Percentiles rank a stretch among this genome's conserved stretches.
phyloP scores from a whole-genome alignment of 2,113 vertebrate species.

The Neolamprologus tretocephalus region DNA sequence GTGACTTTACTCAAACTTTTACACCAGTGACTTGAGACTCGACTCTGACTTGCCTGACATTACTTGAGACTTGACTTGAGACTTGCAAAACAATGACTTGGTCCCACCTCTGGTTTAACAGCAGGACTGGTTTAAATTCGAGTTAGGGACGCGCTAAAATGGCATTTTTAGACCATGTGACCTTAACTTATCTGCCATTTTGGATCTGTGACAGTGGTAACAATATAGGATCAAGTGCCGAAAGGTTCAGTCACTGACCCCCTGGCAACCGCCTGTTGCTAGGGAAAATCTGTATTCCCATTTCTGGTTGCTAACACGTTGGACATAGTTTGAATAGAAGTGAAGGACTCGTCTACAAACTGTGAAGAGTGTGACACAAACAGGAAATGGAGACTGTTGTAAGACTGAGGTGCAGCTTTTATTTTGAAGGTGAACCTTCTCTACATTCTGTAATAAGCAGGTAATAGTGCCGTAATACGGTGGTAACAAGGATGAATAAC shows the following conservation, averaged over 20 bases:
- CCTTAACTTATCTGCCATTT: neutral
- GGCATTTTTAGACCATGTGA: neutral
- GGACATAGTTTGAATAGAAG: neutral
- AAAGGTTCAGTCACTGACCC: neutral
- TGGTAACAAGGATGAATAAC: fast-evolving
- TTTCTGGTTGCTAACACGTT: neutral
- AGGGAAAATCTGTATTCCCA: neutral
- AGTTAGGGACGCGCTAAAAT: fast-evolving
- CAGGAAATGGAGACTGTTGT: neutral
- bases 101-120: neutral
- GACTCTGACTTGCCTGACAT: too few relatives aligned
- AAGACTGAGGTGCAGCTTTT: neutral
- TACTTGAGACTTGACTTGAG: too few relatives aligned
- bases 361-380: neutral
- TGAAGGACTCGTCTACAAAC: neutral
- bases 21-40: too few relatives aligned
- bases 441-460: neutral
- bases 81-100: too few relatives aligned
- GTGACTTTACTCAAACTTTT: too few relatives aligned
- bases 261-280: neutral
- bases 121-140: neutral
- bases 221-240: neutral
- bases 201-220: neutral
- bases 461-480: neutral
- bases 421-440: neutral